Evolutionary conservation across 2,888 invertebrate genomes (phyloP), one percentile per base, ranked within the genome.

Genomic region (Colostygia pectinataria): DNA sequence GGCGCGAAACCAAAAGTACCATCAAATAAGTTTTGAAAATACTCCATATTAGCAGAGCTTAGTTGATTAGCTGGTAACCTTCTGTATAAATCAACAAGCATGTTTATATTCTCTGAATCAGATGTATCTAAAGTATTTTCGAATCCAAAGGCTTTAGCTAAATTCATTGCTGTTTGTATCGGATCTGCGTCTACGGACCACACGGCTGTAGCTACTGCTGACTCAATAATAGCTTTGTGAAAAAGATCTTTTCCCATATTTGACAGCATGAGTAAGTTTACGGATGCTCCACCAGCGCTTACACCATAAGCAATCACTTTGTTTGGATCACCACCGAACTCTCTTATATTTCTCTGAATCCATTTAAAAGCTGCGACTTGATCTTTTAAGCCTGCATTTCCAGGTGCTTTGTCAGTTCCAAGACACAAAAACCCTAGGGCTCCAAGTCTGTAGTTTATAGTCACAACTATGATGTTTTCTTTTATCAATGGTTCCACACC

Each of bases 241-340:
- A 72, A 76, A 0, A 77, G 50, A 1, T 68, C 68, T 42, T 59
- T 63, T 4, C 63, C 57, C 57, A 65, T 58, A 7, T 64, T 62
- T 0, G 77, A 75, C 0, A 73, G 44, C 0, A 75, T 43, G 2
- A 72, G 69, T 18, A 63, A 63, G 25, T 72, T 67, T 0, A 70
- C 71, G 0, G 71, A 65, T 1, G 70, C 68, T 0, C 63, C 77
- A 0, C 80, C 80, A 10, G 77, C 74, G 31, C 75, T 77, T 65
- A 72, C 73, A 0, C 81, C 81, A 36, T 77, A 75, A 6, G 78
- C 32, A 0, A 77, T 77, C 0, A 80, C 66, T 39, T 68, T 59
- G 0, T 59, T 42, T 2, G 72, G 68, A 58, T 77, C 66, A 6
- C 79, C 76, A n/a, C 72, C 76, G 25, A 79, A 76, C 18, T 62